Base-by-base conservation (phyloP, 1,140 invertebrate species). In the Formica exsecta region DNA sequence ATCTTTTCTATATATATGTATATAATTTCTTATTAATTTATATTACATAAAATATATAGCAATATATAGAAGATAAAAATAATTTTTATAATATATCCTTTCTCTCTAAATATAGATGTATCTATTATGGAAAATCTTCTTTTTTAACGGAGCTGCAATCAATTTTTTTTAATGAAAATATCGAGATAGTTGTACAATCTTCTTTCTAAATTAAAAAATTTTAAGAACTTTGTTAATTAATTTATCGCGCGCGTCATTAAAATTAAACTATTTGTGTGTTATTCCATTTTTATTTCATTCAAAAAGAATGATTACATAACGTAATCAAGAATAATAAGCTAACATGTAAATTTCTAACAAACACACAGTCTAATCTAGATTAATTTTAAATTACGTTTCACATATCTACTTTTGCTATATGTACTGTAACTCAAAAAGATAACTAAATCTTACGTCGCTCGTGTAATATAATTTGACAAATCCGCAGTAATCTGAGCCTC, bases 381-480 rank as follows among this genome's bases (percentile, higher is more conserved):
- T 59, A 71, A 73, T 73, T 68, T 71, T 22, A 48, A 41, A 32
- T 59, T 83, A 83, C 38, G 54, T 25, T 36, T 61, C 41, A 25
- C 66, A 44, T 25, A 74, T 44, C 44, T 68, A 25, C 44, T 83
- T 83, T 74, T 83, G 25, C 54, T 36, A 13, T 32, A 13, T 32
- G 19, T 44, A 8, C 51, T 25, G 19, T 32, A 44, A 57, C 16
- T 65, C 13, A 44, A 44, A 71, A 32, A 8, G 16, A 59, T 38
- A 73, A 74, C 19, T 73, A 83, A 83, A 73, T 74, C n/a, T 7
- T 83, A 74, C 29, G 32, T 61, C 5, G 22, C n/a, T 81, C 19
- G 68, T 41, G 25, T 61, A 62, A 62, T 7, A 9, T 80, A 70
- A 80, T 70, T 36, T 70, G 25, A 83, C 54, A 73, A 83, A 83